phyloP scores from a whole-genome alignment of 2,113 vertebrate genomes.

The Cygnus buccinator region DNA sequence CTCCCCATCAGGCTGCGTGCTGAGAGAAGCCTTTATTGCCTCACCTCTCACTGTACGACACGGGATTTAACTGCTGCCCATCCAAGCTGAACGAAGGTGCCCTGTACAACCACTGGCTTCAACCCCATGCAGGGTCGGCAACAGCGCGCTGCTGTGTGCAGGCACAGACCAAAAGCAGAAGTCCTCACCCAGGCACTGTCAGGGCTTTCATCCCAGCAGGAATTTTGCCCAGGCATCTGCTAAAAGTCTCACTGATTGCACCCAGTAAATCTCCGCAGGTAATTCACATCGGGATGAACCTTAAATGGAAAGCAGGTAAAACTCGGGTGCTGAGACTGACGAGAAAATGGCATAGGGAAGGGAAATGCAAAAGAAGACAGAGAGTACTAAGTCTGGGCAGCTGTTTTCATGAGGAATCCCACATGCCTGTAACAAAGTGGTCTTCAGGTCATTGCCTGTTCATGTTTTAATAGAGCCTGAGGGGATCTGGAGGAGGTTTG shows the following conservation, averaged over 20 bases:
- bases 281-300: neutral
- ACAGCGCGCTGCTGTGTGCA: neutral
- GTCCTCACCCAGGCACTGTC: neutral
- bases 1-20: neutral
- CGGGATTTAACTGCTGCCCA: neutral
- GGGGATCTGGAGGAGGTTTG: neutral
- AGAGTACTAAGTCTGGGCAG: neutral
- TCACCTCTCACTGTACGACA: neutral
- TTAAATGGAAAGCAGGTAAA: neutral
- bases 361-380: neutral
- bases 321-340: neutral
- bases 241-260: neutral
- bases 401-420: constrained; percentile 29
- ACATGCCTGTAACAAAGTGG: neutral
- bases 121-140: neutral
- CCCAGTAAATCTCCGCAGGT: neutral
- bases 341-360: neutral
- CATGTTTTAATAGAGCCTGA: neutral
- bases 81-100: neutral
- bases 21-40: neutral
- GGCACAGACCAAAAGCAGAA: neutral
- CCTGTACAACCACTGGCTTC: neutral
- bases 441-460: neutral
- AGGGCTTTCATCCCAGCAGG: neutral
- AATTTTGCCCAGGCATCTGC: neutral